These are phyloP conservation scores for Deroptyus accipitrinus DNA, from an alignment of 2,113 vertebrate genomes.

Conservation along the genomic window DNA sequence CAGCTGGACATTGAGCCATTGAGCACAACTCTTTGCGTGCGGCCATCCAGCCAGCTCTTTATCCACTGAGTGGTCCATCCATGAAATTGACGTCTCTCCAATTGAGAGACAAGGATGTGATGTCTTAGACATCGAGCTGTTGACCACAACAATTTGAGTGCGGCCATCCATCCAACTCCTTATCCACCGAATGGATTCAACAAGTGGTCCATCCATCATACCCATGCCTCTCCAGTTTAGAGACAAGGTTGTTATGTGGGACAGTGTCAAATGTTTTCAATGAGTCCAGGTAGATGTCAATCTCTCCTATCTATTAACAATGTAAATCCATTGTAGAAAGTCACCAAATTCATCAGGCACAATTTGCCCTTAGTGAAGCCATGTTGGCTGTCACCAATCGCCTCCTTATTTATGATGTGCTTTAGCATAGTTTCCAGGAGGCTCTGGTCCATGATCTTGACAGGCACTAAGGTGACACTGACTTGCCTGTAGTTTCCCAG, in stretches of 20 bases:
- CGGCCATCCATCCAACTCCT: background rate
- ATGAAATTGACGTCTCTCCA: background rate
- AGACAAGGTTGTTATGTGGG: background rate
- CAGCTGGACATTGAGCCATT: background rate
- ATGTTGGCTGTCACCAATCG: background rate
- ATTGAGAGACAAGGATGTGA: background rate
- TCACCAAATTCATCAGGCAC: background rate
- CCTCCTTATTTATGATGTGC: background rate
- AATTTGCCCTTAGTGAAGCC: background rate
- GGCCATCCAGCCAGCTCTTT: background rate
- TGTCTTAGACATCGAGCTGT: background rate
- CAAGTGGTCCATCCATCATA: background rate
- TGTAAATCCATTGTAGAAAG: background rate
- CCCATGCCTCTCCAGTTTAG: background rate
- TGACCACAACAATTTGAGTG: background rate
- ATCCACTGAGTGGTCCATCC: background rate
- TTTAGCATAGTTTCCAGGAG: background rate
- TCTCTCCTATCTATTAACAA: background rate
- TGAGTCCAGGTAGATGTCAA: background rate
- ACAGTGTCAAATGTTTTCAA: background rate
- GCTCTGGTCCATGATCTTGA: background rate
- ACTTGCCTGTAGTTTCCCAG: background rate
- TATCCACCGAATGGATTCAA: background rate
- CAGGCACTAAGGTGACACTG: background rate
- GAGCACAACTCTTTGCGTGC: accelerated